Evolutionary conservation across 2,113 vertebrate species (phyloP), one percentile per base, ranked within the genome.

Genomic region (Gila orcuttii): DNA sequence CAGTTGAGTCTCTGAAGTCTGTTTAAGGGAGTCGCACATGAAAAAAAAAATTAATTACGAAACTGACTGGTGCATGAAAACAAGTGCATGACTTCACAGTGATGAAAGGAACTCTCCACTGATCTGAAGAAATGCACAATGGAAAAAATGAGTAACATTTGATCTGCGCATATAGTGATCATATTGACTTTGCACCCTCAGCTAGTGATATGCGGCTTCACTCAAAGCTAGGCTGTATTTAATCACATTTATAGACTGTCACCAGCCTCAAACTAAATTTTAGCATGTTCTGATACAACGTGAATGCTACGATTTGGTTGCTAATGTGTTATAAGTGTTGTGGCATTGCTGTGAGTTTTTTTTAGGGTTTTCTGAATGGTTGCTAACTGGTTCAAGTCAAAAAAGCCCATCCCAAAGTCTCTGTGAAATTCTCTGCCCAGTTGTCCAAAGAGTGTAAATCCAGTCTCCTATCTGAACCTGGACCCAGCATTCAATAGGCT

Each of bases 81-180:
- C 87, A 88, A 90, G 89, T 85, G 89, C 85, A 88, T 89, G 91
- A 92, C 91, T 93, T 93, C 86, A 91, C 86, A 88, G 89, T 90
- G 85, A 90, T 84, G 87, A 90, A 89, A 87, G 74, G 64, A 81
- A 87, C 60, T 3, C n/a, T 25, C 13, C 36, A 28, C 68, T 31
- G 28, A 73, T 71, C 57, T 68, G 33, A 82, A 59, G 57, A 86
- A 71, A 66, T 52, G 47, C 50, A 47, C n/a, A 13, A 47, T 75
- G 82, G 66, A 82, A 86, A 86, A 39, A 59, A 33, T 10, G n/a
- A 47, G 79, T 80, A 80, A 47, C 13, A 64, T 47, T 12, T 47
- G 42, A 66, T 64, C 78, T 42, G 57, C n/a, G 2, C 23, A 45
- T 23, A 33, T 25, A 52, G 25, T 15, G 45, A 52, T 82, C 21